These are phyloP conservation scores for Axinella damicornis DNA, from an alignment of 37 sponge, comb jelly and placozoan species.

Conservation along the genomic window DNA sequence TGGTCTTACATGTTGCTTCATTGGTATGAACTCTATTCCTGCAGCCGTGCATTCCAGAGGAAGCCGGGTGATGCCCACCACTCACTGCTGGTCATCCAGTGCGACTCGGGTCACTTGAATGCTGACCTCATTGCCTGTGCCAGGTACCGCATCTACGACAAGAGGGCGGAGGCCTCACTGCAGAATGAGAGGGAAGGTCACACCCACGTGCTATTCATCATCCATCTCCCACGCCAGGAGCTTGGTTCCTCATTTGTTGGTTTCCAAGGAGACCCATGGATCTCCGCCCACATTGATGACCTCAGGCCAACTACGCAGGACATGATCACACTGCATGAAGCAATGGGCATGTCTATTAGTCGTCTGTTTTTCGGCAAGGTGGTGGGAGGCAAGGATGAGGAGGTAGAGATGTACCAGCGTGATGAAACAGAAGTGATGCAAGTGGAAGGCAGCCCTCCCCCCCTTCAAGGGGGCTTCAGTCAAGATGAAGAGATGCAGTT, in stretches of 20 bases:
- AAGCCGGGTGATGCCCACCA: not conserved
- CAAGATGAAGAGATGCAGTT: too few relatives aligned
- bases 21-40: not conserved
- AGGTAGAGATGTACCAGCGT: too few relatives aligned
- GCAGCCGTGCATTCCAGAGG: conserved; percentile 30
- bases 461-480: too few relatives aligned
- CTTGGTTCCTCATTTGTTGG: conserved; percentile 60
- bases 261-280: conserved; percentile 85
- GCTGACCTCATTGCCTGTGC: conserved; percentile 91
- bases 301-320: conserved; percentile 37
- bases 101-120: conserved; percentile 85
- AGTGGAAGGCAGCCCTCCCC: too few relatives aligned
- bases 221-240: conserved; percentile 60
- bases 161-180: conserved; percentile 16
- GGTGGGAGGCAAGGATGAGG: too few relatives aligned
- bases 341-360: conserved; percentile 44
- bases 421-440: too few relatives aligned
- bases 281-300: conserved; percentile 82
- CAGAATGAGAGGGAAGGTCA: too few relatives aligned
- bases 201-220: conserved; percentile 78
- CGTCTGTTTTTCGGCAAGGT: conserved; percentile 28
- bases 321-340: conserved; percentile 14
- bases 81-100: conserved; percentile 77
- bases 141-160: conserved; percentile 71
- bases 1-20: not conserved